phyloP scores from a whole-genome alignment of 2,113 vertebrate species.

The Pangasianodon gigas region DNA sequence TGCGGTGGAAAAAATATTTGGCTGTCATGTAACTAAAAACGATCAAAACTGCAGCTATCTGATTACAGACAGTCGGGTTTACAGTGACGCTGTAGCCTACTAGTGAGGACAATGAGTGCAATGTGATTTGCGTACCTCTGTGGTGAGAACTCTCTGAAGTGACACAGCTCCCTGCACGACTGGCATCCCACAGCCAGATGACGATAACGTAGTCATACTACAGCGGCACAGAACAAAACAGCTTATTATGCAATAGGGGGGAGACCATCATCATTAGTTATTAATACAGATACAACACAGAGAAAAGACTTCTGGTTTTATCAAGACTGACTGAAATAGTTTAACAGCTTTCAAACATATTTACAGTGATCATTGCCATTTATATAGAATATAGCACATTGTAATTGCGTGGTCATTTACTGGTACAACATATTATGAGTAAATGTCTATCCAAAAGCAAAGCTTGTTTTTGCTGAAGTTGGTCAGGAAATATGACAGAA shows the following conservation, averaged over 20 bases:
- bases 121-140: constrained; percentile 6
- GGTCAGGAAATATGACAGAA: neutral
- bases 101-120: neutral
- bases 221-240: constrained; percentile 14
- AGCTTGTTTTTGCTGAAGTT: neutral
- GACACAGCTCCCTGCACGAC: neutral
- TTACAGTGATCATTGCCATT: neutral
- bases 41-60: neutral
- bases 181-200: neutral
- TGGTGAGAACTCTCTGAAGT: neutral
- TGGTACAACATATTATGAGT: neutral
- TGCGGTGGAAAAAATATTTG: neutral
- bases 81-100: too few relatives aligned
- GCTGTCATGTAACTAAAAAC: neutral
- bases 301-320: neutral
- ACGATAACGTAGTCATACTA: neutral
- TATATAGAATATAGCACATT: neutral
- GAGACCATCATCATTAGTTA: neutral
- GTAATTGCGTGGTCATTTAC: neutral
- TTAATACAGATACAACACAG: neutral
- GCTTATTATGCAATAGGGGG: neutral
- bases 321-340: neutral
- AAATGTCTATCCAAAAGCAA: neutral
- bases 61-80: constrained; percentile 14
- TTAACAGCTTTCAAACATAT: neutral